These are phyloP conservation scores for Rhogogaster chlorosoma DNA, from an alignment of 2,888 invertebrate genomes.

Conservation along the genomic window DNA sequence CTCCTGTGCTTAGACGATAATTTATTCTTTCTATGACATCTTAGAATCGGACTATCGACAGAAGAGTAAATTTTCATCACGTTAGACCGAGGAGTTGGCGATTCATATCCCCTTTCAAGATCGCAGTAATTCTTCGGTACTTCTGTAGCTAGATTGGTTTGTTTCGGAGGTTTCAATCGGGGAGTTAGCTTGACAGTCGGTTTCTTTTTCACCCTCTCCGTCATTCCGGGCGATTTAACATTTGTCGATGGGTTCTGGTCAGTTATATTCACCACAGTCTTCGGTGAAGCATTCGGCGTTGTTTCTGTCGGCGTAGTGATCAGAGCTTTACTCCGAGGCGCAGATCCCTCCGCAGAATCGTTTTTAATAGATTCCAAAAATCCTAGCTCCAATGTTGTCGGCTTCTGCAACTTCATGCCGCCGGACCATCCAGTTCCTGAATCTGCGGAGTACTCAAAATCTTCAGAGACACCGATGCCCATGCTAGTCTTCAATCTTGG, in stretches of 20 bases:
- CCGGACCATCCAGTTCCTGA: slow-evolving; percentile 30
- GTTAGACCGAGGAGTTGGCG: background rate
- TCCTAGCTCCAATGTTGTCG: slow-evolving; percentile 13
- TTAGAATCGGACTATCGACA: slow-evolving; percentile 8
- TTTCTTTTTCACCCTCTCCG: slow-evolving; percentile 25
- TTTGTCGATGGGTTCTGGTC: background rate
- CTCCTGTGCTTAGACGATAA: background rate
- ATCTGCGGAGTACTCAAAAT: slow-evolving; percentile 14
- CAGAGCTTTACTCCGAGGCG: background rate
- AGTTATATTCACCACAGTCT: background rate
- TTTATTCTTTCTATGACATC: background rate
- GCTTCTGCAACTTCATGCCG: slow-evolving; percentile 10
- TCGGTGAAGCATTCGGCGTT: background rate
- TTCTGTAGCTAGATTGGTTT: background rate
- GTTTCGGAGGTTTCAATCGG: background rate
- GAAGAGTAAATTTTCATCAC: background rate
- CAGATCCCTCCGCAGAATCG: background rate
- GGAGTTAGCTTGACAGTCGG: background rate
- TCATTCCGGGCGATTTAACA: slow-evolving; percentile 5
- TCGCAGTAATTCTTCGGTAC: slow-evolving; percentile 1
- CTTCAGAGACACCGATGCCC: background rate
- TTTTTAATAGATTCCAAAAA: slow-evolving; percentile 9
- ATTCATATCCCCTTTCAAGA: background rate
- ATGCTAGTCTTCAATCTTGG: background rate
- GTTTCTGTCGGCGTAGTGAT: background rate